Evolutionary conservation across 2,113 vertebrate genomes (phyloP), one percentile per base, ranked within the genome.

Genomic region (Rafetus swinhoei): DNA sequence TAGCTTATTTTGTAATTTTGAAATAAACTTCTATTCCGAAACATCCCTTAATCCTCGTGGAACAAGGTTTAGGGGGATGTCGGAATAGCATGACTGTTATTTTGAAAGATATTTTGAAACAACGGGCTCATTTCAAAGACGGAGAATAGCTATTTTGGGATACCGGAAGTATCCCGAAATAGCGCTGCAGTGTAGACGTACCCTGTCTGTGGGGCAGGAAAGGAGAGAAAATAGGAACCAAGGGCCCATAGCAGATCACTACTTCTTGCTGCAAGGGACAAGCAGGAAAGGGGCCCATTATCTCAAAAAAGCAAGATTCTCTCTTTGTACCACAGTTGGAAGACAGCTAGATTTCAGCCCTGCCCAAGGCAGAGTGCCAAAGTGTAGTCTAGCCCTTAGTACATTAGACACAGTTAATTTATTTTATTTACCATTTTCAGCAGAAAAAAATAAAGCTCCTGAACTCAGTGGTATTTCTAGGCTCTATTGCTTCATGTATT

Each of bases 181-280:
- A 45, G 45, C 45, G 45, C 45, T 45, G 45, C 45, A 45, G 45
- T 45, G 45, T 45, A 45, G 45, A 45, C 45, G 6, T 45, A 6
- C 45, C 45, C 4, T 79, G 45, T 52, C 15, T 53, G 16, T 53
- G 12, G 7, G 50, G 15, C 25, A 12, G 6, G 39, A 3, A 2
- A 0, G 0, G 2, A 4, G n/a, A 87, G 72, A 53, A 65, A 22
- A 1, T 76, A 1, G 0, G 52, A 29, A 1, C 2, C 4, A 0
- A 0, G 0, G 56, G 0, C 0, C 16, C 27, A 60, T 50, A 14
- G 80, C 0, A n/a, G 62, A 0, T 1, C 32, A 45, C 21, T 0
- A 0, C 25, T 50, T 69, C 32, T 1, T 7, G 29, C 24, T 25
- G 72, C 72, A 76, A 76, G 39, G n/a, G 22, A 56, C 15, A 57